A percentile compares a stretch with the other conserved stretches of the same genome.
Evolutionary conservation across 2,113 vertebrate genomes (phyloP).

Genomic region (Patagioenas fasciata): DNA sequence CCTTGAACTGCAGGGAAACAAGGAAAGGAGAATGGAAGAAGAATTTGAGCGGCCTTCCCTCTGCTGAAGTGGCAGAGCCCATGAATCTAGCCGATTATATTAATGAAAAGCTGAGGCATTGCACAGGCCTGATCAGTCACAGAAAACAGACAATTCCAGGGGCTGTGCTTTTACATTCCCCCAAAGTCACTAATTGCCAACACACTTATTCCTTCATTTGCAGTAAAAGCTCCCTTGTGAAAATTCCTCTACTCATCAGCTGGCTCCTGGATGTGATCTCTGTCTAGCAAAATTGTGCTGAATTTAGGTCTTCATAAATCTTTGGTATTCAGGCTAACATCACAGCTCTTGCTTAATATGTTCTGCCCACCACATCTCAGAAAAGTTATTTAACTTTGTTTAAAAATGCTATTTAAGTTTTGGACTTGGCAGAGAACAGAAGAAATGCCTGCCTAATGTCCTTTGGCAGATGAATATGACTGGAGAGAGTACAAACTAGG

Average conservation of each 20-base stretch:
- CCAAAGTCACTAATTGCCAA: constrained; percentile 49
- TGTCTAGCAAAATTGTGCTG: neutral
- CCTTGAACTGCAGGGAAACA: constrained; percentile 49
- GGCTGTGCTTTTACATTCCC: constrained; percentile 29
- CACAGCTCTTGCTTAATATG: neutral
- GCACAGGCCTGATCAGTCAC: constrained; percentile 40
- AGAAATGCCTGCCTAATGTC: neutral
- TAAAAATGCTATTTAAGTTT: neutral
- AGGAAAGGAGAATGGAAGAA: constrained; percentile 14
- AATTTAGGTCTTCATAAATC: constrained; percentile 10
- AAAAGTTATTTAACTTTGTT: neutral
- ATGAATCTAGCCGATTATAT: constrained; percentile 51
- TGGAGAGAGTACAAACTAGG: neutral
- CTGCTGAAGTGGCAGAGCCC: neutral
- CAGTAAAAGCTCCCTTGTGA: constrained; percentile 35
- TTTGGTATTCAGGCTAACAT: neutral
- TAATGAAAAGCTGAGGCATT: constrained; percentile 71
- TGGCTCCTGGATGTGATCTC: neutral
- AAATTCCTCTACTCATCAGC: neutral
- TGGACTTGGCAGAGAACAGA: accelerated
- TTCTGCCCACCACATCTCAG: neutral
- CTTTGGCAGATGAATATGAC: neutral
- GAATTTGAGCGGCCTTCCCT: constrained; percentile 31
- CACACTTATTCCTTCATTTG: constrained; percentile 44
- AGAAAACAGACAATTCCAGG: constrained; percentile 11